Conservation (phyloP, 2,797 vertebrate species). For the Odontamblyopus rebecca region DNA sequence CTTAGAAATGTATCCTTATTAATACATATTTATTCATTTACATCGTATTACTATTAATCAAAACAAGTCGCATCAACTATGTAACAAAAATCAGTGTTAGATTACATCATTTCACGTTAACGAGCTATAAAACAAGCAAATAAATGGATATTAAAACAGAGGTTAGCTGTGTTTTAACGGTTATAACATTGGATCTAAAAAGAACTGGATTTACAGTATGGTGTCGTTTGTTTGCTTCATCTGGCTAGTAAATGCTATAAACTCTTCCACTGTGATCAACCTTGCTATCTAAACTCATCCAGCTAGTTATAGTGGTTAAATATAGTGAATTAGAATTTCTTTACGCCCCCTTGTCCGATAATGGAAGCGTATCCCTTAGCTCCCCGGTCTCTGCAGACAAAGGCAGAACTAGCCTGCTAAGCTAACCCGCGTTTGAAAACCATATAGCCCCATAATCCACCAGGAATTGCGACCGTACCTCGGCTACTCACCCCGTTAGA, state of each 20-base stretch:
- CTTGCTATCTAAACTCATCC: background rate
- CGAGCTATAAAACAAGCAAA: background rate
- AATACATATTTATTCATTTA: background rate
- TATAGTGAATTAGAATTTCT: too few species aligned
- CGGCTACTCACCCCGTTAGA: conserved; percentile 53
- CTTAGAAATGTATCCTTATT: background rate
- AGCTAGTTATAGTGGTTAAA: background rate
- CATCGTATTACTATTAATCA: background rate
- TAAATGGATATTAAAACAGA: too few species aligned
- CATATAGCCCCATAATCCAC: conserved; percentile 10
- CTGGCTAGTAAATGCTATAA: too few species aligned
- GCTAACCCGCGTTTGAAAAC: conserved; percentile 60
- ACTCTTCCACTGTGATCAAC: background rate
- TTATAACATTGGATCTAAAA: background rate
- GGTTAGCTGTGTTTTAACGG: background rate
- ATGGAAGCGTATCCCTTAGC: conserved; percentile 49
- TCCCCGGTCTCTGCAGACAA: conserved; percentile 68
- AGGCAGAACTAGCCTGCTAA: conserved; percentile 63
- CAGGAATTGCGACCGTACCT: background rate
- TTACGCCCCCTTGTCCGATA: conserved; percentile 56
- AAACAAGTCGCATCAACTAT: background rate
- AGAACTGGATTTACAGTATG: background rate
- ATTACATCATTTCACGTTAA: background rate
- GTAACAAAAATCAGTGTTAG: background rate
- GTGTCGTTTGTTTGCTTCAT: background rate